These are phyloP conservation scores for Nowickia ferox DNA, from an alignment of 2,888 invertebrate genomes.

Conservation along the genomic window DNA sequence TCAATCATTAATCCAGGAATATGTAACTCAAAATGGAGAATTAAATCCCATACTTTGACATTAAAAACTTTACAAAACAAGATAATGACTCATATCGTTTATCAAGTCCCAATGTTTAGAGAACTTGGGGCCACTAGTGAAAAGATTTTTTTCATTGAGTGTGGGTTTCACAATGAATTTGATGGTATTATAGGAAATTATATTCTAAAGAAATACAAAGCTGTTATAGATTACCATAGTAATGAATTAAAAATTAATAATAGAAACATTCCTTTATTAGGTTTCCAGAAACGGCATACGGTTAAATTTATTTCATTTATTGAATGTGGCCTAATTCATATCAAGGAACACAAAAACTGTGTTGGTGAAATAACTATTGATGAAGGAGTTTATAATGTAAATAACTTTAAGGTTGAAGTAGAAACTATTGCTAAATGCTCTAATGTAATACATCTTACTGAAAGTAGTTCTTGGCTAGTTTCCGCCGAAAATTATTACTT, in stretches of 20 bases:
- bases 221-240: not conserved
- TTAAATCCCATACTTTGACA: not conserved
- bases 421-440: slow-evolving; percentile 15
- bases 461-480: slow-evolving; percentile 31
- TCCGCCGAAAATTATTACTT: not conserved
- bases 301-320: not conserved
- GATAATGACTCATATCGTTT: not conserved
- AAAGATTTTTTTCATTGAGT: slow-evolving; percentile 66
- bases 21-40: too few relatives aligned
- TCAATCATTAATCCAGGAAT: slow-evolving; percentile 5
- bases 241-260: not conserved
- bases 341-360: not conserved
- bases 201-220: not conserved
- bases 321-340: not conserved
- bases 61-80: slow-evolving; percentile 17
- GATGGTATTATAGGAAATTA: slow-evolving; percentile 1
- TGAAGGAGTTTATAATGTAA: slow-evolving; percentile 13
- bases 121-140: slow-evolving; percentile 19
- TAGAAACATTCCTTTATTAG: not conserved
- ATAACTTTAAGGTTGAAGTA: slow-evolving; percentile 19
- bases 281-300: not conserved
- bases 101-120: not conserved
- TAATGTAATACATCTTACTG: slow-evolving; percentile 3
- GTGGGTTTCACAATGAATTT: slow-evolving; percentile 6
- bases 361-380: slow-evolving; percentile 4